Evolutionary conservation across 1,140 invertebrate species (phyloP), one percentile per base, ranked within the genome.

Genomic region (Dufourea novaeangliae): DNA sequence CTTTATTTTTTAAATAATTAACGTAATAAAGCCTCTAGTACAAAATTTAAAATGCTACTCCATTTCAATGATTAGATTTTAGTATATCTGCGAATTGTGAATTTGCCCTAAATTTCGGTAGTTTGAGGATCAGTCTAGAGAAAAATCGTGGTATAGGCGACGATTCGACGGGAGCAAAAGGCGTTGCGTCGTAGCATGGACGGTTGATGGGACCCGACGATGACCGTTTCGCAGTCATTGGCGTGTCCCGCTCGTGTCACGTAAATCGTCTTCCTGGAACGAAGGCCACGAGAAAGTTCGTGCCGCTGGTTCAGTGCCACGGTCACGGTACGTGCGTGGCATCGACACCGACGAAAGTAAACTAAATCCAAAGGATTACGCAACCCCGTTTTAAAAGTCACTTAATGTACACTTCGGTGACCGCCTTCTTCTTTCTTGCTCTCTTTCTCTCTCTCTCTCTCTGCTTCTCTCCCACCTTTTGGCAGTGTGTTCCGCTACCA

Each of bases 221-320:
- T 80, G 83, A 86, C 82, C 57, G 46, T 71, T n/a, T 63, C 50
- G 27, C 72, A 79, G 74, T 85, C 78, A 85, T 85, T 84, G 85
- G 78, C 79, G 84, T n/a, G n/a, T 89, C 84, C 84, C 82, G 74
- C 63, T 84, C 84, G 67, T 85, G 83, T 85, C 83, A 84, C 72
- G 75, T 82, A 82, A 87, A 86, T 78, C 79, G 70, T 79, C 67
- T 83, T 80, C 72, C 72, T 86, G 75, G 86, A 88, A 85, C 89
- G 86, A 89, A 88, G 87, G 83, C 84, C 83, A 85, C 84, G 84
- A 86, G 89, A 89, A 90, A 90, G 88, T 90, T 89, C 85, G 85
- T 87, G 86, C 87, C 85, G 88, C 82, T 87, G 81, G 86, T 91
- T 91, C 90, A 91, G 86, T 91, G 90, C 89, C 90, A 91, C 90